These are phyloP conservation scores for Alitta virens DNA, from an alignment of 2,888 invertebrate genomes.

Conservation along the genomic window DNA sequence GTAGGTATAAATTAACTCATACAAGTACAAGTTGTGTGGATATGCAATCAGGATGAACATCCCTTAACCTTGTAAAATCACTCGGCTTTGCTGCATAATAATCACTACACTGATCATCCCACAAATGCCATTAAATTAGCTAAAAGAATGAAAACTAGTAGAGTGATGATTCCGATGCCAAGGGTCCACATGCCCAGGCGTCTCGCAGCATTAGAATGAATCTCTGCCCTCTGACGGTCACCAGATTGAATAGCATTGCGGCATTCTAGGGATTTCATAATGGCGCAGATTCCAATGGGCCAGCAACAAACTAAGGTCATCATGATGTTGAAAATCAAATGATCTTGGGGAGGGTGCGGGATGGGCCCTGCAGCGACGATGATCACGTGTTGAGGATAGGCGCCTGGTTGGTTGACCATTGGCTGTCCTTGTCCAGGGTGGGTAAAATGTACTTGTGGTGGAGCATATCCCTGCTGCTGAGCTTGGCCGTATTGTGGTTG, in stretches of 20 bases:
- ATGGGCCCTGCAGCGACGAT: constrained; percentile 4
- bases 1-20: no score
- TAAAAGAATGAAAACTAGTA: constrained; percentile 3
- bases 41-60: no score
- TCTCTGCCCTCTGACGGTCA: background rate
- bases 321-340: constrained; percentile 25
- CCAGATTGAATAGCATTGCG: constrained; percentile 20
- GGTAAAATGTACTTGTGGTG: no score
- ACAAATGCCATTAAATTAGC: background rate
- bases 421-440: background rate
- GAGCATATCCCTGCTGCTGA: no score
- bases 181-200: constrained; percentile 16
- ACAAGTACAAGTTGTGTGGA: no score
- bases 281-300: constrained; percentile 28
- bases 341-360: constrained; percentile 22
- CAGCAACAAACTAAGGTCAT: constrained; percentile 28
- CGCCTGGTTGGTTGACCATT: constrained; percentile 4
- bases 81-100: no score
- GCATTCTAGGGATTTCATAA: constrained; percentile 24
- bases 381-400: background rate
- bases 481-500: no score
- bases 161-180: constrained; percentile 16
- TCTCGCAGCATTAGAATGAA: constrained; percentile 14
- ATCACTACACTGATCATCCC: no score
- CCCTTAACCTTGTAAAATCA: no score